A percentile compares a stretch with the other conserved stretches of the same genome.
Evolutionary conservation across 2,113 vertebrate species (phyloP).

Genomic region (Gopherus flavomarginatus): DNA sequence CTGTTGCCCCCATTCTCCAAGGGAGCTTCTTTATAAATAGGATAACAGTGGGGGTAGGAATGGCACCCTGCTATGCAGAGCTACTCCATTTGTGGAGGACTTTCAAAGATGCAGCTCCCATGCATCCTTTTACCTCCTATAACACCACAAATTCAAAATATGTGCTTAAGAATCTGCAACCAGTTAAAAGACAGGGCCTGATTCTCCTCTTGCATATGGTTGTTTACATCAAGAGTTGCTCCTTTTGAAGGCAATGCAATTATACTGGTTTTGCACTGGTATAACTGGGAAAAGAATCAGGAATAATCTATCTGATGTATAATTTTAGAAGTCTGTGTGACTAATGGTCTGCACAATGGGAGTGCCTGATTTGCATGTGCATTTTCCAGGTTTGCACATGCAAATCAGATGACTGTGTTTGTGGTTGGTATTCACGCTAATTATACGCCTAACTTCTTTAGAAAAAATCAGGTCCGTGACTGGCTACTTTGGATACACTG

Average conservation of each 20-base stretch:
- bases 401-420: accelerated
- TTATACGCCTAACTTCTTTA: no score
- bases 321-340: not conserved
- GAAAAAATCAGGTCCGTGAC: no score
- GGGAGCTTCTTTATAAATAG: not conserved
- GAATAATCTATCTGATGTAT: not conserved
- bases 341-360: not conserved
- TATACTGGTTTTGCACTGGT: not conserved
- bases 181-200: not conserved
- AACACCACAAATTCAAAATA: not conserved
- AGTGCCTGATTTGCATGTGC: not conserved
- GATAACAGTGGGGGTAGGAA: not conserved
- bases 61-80: accelerated
- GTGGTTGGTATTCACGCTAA: not conserved
- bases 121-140: not conserved
- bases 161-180: slow-evolving; percentile 24
- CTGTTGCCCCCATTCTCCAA: not conserved
- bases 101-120: slow-evolving; percentile 15
- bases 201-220: not conserved
- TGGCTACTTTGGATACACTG: no score
- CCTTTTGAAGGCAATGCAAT: accelerated
- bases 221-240: not conserved
- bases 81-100: accelerated
- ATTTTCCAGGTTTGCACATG: not conserved
- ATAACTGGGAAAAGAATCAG: not conserved